A percentile compares a stretch with the other conserved stretches of the same genome.
These are phyloP conservation scores for Catamblyrhynchus diadema DNA, from an alignment of 2,797 vertebrate genomes.

Conservation along the genomic window DNA sequence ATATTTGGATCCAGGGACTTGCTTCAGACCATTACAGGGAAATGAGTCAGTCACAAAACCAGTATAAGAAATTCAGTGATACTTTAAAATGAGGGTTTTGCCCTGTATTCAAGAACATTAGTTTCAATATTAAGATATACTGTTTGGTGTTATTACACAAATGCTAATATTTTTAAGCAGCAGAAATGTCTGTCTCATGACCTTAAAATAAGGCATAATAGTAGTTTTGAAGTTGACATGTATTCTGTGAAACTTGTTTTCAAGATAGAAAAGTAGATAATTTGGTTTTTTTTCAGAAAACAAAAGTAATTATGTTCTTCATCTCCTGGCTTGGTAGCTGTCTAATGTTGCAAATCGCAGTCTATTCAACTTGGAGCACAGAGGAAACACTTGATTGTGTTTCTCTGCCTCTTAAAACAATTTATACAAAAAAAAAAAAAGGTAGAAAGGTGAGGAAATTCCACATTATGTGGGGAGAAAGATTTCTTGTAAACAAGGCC, in stretches of 20 bases:
- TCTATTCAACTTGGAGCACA: neutral
- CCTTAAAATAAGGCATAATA: neutral
- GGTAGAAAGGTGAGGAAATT: neutral
- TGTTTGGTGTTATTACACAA: neutral
- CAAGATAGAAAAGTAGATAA: neutral
- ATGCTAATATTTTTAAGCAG: neutral
- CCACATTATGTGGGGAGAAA: neutral
- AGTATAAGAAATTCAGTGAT: neutral
- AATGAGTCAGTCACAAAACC: neutral
- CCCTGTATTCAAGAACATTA: neutral
- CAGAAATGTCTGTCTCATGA: neutral
- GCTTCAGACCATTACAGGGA: neutral
- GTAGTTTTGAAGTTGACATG: neutral
- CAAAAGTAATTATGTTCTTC: neutral
- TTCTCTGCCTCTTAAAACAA: neutral
- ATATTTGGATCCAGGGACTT: neutral
- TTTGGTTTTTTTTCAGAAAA: neutral
- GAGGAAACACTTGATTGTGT: neutral
- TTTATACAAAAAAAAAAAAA: neutral
- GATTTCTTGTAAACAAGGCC: neutral
- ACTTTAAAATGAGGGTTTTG: neutral
- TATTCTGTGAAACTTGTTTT: neutral
- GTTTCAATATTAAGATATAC: neutral
- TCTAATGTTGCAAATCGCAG: neutral
- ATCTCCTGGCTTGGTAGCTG: neutral